Conservation (phyloP, 2,797 vertebrate genomes). For the Spheniscus humboldti region DNA sequence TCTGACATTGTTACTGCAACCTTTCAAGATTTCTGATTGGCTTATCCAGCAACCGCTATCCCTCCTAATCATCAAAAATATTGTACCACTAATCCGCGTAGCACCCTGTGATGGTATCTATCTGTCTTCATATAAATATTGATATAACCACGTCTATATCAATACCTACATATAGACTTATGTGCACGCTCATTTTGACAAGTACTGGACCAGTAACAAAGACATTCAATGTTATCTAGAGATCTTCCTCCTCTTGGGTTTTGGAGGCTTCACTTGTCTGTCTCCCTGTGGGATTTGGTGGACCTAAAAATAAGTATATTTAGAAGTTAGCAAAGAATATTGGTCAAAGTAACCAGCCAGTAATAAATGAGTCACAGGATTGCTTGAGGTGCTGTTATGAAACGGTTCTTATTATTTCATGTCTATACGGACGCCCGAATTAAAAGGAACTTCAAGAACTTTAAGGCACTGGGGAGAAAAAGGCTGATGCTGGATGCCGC, state of each 20-base stretch:
- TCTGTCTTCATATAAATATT: slow-evolving; percentile 67
- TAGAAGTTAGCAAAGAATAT: background rate
- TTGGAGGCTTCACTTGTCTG: slow-evolving; percentile 94
- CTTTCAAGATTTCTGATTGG: slow-evolving; percentile 79
- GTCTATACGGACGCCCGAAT: accelerated
- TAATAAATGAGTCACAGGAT: background rate
- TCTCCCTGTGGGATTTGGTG: slow-evolving; percentile 91
- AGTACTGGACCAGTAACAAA: slow-evolving; percentile 74
- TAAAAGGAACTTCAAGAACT: background rate
- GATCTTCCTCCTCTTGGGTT: slow-evolving; percentile 98
- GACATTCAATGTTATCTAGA: slow-evolving; percentile 99
- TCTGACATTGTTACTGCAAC: slow-evolving; percentile 85
- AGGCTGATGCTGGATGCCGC: accelerated
- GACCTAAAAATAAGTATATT: slow-evolving; percentile 70
- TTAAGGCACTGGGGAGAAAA: accelerated
- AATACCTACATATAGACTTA: slow-evolving; percentile 74
- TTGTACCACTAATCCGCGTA: slow-evolving; percentile 80
- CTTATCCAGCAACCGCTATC: slow-evolving; percentile 79
- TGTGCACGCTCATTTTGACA: slow-evolving; percentile 67
- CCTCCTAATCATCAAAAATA: slow-evolving; percentile 74
- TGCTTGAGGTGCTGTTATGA: background rate
- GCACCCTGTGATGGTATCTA: slow-evolving; percentile 79
- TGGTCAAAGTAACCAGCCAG: background rate
- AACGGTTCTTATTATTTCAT: accelerated
- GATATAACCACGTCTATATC: slow-evolving; percentile 56